Evolutionary conservation across 1,140 invertebrate genomes (phyloP).

Genomic region (Hylaeus anthracinus): DNA sequence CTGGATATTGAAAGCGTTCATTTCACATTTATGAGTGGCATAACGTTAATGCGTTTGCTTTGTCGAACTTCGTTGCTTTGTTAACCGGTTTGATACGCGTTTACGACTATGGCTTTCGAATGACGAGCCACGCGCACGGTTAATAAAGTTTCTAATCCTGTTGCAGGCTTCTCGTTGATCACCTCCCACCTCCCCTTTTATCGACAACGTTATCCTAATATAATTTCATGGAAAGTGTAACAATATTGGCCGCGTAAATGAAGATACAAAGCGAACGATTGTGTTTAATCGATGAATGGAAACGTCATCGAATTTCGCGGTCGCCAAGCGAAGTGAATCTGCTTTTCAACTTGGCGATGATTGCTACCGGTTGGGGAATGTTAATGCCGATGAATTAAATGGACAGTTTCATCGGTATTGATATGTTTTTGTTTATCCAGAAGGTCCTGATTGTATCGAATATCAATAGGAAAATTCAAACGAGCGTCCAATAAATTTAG

Average conservation of each 20-base stretch:
- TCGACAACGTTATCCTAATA: not conserved
- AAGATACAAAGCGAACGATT: not conserved
- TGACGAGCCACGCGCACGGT: conserved; percentile 32
- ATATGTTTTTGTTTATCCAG: no score
- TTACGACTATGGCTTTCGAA: conserved; percentile 66
- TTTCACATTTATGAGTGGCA: conserved; percentile 61
- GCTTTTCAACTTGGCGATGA: not conserved
- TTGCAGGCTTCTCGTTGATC: not conserved
- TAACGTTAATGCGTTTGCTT: conserved; percentile 66
- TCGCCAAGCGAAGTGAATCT: not conserved
- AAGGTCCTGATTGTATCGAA: no score
- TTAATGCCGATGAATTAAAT: not conserved
- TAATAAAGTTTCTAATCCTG: conserved; percentile 62
- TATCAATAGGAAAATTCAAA: no score
- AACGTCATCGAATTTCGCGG: conserved; percentile 11
- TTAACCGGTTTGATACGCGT: conserved; percentile 48
- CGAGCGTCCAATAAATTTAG: no score
- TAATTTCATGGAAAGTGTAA: not conserved
- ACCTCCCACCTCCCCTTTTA: not conserved
- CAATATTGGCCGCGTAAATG: not conserved
- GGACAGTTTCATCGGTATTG: not conserved
- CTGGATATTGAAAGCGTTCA: conserved; percentile 57
- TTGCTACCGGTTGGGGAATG: not conserved
- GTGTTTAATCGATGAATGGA: not conserved
- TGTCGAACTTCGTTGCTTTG: conserved; percentile 59